A percentile compares a stretch with the other conserved stretches of the same genome.
phyloP scores from a whole-genome alignment of 2,797 vertebrate species.

The Dryobates pubescens region DNA sequence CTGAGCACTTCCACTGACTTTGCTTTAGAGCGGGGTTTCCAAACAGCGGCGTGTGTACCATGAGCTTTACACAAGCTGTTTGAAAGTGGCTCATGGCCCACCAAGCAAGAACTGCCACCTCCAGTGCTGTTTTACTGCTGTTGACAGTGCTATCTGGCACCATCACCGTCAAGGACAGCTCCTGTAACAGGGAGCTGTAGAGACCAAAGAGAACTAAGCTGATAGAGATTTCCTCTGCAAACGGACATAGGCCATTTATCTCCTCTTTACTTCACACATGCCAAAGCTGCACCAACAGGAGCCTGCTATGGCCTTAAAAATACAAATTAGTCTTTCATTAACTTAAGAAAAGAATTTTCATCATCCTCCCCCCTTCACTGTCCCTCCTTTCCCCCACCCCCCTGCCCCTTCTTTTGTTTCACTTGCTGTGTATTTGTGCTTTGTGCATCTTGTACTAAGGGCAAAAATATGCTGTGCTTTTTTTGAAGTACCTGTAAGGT shows the following conservation, averaged over 20 bases:
- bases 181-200: not conserved
- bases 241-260: constrained; percentile 3
- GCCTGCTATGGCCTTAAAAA: constrained; percentile 13
- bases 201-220: not conserved
- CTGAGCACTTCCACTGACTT: not conserved
- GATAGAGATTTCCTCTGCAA: constrained; percentile 20
- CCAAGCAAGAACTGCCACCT: not conserved
- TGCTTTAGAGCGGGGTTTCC: not conserved
- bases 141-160: not conserved
- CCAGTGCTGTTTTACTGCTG: not conserved
- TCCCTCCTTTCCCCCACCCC: too few relatives aligned
- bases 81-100: not conserved
- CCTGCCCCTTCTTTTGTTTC: not conserved
- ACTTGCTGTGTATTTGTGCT: not conserved
- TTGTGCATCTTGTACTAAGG: not conserved
- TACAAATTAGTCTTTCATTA: not conserved
- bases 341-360: not conserved
- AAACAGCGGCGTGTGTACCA: not conserved
- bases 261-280: not conserved
- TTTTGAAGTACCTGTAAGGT: not conserved
- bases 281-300: not conserved
- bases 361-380: not conserved
- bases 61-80: not conserved
- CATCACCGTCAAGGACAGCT: not conserved
- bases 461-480: not conserved